Conservation (phyloP, 2,888 invertebrate genomes). For the Plebejus melissa region DNA sequence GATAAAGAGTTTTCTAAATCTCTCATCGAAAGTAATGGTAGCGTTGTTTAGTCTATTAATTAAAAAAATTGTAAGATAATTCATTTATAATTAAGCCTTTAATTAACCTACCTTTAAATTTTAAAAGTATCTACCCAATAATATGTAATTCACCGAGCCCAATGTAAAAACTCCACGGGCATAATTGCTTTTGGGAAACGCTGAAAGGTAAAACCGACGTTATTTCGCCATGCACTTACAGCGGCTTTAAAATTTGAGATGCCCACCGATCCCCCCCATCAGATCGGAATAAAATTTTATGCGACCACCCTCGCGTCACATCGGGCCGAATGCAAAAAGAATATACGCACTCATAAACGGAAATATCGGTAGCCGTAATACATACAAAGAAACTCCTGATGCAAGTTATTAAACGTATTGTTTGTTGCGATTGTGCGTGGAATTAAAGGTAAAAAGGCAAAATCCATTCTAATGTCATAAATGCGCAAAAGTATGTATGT, state of each 20-base stretch:
- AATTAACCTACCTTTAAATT: background rate
- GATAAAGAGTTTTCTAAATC: too few species aligned
- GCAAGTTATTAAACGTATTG: constrained; percentile 13
- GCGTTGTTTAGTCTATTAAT: background rate
- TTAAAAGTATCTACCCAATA: background rate
- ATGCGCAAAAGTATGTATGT: too few species aligned
- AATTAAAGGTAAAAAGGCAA: background rate
- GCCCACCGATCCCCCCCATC: constrained; percentile 3
- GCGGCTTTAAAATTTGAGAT: constrained; percentile 4
- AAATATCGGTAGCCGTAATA: background rate
- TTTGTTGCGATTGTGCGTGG: background rate
- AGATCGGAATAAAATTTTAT: constrained; percentile 8
- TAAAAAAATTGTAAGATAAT: background rate
- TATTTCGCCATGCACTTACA: background rate
- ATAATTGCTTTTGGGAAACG: background rate
- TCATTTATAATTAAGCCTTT: background rate
- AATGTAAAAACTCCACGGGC: background rate
- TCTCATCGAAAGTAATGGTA: too few species aligned
- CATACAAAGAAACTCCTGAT: constrained; percentile 5
- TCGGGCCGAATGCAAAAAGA: constrained; percentile 10
- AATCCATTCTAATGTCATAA: too few species aligned
- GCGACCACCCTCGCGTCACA: constrained; percentile 13
- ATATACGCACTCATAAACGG: constrained; percentile 12
- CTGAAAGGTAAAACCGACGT: background rate
- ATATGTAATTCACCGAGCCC: background rate